A percentile compares a stretch with the other conserved stretches of the same genome.
Evolutionary conservation across 2,797 vertebrate genomes (phyloP).

Genomic region (Sebastiscus tertius): DNA sequence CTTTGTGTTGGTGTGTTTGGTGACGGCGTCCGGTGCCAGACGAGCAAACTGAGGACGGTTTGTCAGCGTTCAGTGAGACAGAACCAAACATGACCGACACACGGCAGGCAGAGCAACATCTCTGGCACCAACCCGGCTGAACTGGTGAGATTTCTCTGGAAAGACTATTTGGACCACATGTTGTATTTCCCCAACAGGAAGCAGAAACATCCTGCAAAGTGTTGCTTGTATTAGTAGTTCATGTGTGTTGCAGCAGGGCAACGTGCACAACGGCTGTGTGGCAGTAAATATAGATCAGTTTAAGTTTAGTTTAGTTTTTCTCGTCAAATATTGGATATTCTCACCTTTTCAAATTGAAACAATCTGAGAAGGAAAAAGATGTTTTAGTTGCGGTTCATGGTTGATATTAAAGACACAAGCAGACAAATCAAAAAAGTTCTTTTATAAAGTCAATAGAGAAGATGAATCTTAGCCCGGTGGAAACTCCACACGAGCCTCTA

Average conservation of each 20-base stretch:
- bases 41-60: conserved; percentile 5
- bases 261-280: too few species aligned
- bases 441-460: too few species aligned
- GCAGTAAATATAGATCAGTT: too few species aligned
- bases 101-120: not conserved
- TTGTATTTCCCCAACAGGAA: not conserved
- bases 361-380: not conserved
- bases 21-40: not conserved
- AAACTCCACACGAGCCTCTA: not conserved
- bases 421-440: too few species aligned
- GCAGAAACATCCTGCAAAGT: not conserved
- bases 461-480: not conserved
- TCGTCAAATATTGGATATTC: too few species aligned
- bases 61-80: conserved; percentile 22
- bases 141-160: not conserved
- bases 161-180: not conserved
- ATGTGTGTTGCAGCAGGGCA: too few species aligned
- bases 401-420: not conserved
- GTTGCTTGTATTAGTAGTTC: not conserved
- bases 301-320: too few species aligned
- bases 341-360: not conserved
- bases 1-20: conserved; percentile 19
- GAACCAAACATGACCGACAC: not conserved
- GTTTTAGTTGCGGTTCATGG: not conserved
- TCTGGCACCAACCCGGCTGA: not conserved